Percentiles rank a stretch among this genome's conserved stretches.
phyloP scores from a whole-genome alignment of 2,797 vertebrate genomes.

The Sebastes wilsoni region DNA sequence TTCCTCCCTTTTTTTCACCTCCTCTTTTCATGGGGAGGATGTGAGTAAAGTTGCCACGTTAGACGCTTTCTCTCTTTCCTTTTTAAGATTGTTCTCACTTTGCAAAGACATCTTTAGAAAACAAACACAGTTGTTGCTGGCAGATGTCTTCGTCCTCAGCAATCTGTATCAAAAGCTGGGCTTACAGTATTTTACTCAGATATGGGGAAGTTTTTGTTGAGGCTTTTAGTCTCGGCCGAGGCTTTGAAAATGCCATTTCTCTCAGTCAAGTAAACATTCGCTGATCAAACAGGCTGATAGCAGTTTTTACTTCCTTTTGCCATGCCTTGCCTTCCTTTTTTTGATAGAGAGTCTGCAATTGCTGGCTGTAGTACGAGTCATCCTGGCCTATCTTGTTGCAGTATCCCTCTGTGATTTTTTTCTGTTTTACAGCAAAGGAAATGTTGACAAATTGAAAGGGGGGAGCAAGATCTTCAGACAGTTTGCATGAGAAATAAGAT shows the following conservation, averaged over 20 bases:
- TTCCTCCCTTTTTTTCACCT: conserved; percentile 61
- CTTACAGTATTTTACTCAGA: background rate
- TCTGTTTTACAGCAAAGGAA: background rate
- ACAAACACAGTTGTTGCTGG: background rate
- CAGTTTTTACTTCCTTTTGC: conserved; percentile 29
- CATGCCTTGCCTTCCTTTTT: background rate
- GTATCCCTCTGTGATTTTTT: background rate
- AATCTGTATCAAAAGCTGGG: background rate
- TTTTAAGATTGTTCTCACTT: conserved; percentile 26
- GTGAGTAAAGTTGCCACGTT: conserved; percentile 70
- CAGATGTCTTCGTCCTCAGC: background rate
- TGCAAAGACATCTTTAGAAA: conserved; percentile 11
- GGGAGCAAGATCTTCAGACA: background rate
- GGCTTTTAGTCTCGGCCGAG: background rate
- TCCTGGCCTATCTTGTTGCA: background rate
- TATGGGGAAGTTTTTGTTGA: background rate
- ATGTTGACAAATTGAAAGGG: background rate
- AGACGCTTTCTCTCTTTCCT: conserved; percentile 41
- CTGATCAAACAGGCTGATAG: conserved; percentile 24
- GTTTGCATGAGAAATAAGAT: background rate
- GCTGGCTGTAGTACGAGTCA: background rate
- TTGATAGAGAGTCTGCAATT: background rate
- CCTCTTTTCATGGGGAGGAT: conserved; percentile 57
- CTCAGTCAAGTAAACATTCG: conserved; percentile 26
- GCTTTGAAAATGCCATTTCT: background rate